Evolutionary conservation across 53 echinoderm and acorn worm genomes (phyloP).

Genomic region (Echinometra lucunter): DNA sequence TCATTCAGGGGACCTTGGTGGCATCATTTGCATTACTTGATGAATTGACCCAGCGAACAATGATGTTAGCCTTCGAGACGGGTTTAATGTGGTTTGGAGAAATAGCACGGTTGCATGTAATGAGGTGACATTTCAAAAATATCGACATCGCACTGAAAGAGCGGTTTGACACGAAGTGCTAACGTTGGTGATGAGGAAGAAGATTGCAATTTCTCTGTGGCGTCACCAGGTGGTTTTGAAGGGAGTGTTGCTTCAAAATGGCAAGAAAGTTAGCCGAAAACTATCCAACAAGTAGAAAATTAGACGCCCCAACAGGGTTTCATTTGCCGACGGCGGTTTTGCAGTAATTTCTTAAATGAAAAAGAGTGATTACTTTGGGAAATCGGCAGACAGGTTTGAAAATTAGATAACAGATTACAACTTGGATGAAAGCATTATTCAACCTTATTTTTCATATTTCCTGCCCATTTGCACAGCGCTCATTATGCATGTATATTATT

Average conservation of each 20-base stretch:
- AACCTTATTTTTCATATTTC: too few species aligned
- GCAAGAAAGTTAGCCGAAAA: neutral
- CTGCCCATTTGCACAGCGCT: too few species aligned
- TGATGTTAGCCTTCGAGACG: neutral
- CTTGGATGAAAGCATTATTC: too few species aligned
- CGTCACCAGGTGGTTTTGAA: neutral
- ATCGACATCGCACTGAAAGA: neutral
- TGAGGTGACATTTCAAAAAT: neutral
- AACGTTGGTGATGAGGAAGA: neutral
- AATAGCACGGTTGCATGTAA: neutral
- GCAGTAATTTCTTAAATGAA: too few species aligned
- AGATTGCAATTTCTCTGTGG: neutral
- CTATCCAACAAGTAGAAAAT: neutral
- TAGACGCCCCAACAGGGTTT: neutral
- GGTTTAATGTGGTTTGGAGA: neutral
- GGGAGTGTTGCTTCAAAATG: neutral
- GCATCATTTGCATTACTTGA: neutral
- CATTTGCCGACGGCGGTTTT: too few species aligned
- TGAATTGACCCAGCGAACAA: neutral
- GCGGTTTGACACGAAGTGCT: neutral
- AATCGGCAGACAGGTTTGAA: too few species aligned
- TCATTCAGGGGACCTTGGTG: neutral
- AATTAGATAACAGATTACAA: too few species aligned
- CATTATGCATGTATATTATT: too few species aligned
- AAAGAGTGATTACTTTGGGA: too few species aligned